Evolutionary conservation across 2,888 invertebrate genomes (phyloP).

Genomic region (Griposia aprilina): DNA sequence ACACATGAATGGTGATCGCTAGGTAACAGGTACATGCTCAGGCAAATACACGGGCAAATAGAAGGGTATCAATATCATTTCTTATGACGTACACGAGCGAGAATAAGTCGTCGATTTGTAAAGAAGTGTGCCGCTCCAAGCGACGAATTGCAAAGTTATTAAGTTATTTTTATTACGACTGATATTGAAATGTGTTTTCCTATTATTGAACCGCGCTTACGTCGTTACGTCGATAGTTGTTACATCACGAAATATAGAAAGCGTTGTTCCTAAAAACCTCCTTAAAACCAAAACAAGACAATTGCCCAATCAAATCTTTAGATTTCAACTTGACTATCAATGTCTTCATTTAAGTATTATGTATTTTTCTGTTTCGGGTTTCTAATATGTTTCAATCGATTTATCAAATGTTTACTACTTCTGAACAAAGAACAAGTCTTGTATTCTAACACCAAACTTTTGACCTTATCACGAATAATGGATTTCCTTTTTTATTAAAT

Average conservation of each 20-base stretch:
- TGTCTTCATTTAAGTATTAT: not conserved
- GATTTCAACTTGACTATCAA: not conserved
- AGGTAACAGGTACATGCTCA: conserved; percentile 33
- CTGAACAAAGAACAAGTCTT: not conserved
- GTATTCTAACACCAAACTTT: not conserved
- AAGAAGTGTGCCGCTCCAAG: conserved; percentile 17
- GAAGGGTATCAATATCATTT: conserved; percentile 44
- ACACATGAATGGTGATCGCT: conserved; percentile 52
- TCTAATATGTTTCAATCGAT: not conserved
- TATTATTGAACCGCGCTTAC: not conserved
- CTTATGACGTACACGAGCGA: conserved; percentile 26
- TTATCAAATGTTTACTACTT: not conserved
- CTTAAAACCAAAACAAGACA: not conserved
- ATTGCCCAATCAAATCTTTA: not conserved
- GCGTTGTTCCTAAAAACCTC: not conserved
- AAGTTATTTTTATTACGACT: conserved; percentile 27
- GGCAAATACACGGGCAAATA: conserved; percentile 24
- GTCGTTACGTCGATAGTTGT: not conserved
- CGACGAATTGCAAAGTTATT: conserved; percentile 38
- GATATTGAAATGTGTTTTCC: conserved; percentile 14
- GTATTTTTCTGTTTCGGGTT: not conserved
- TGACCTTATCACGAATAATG: not conserved
- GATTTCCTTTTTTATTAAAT: not conserved
- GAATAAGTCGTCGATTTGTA: conserved; percentile 49
- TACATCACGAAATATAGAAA: not conserved